Base-by-base conservation (phyloP, 2,113 vertebrate genomes). In the Nycticebus coucang region DNA sequence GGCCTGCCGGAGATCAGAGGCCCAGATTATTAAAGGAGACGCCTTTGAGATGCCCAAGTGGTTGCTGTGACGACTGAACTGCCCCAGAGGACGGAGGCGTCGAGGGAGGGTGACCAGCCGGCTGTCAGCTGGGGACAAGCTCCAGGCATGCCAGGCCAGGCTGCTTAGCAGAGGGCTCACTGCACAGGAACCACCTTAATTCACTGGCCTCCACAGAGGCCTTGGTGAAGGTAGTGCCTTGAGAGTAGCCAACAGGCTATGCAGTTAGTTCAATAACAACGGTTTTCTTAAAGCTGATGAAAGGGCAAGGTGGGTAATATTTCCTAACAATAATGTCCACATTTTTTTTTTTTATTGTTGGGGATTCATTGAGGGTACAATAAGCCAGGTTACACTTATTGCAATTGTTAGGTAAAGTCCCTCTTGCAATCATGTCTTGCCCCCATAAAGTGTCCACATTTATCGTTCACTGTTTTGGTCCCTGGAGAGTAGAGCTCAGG, bases 11-110 rank as follows among this genome's bases (percentile, higher is more conserved):
- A 98, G 98, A 99, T 98, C 98, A 99, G 98, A 99, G 98, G 97
- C 98, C 95, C 94, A 94, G 98, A 98, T 99, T 98, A 99, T 98
- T 98, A 98, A 97, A 98, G 98, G 64, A 97, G 98, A 98, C 98
- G 98, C 98, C 97, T 98, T 98, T 96, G 97, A 98, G 98, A 98
- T 98, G 97, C 98, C 98, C 97, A 96, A 97, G 96, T 87, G 96
- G 98, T 99, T 99, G 98, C 98, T 96, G 95, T 97, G 99, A 98
- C 98, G 98, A 99, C 99, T 93, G n/a, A 98, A 99, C 99, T 93
- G n/a, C 2, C 21, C 94, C 57, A 90, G 97, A 95, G 95, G 97
- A 86, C 37, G 96, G 93, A 45, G 75, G 62, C 1, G 0, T 41
- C 0, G 2, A 33, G 75, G 14, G 41, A 0, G 72, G 96, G 77